A percentile compares a stretch with the other conserved stretches of the same genome.
Conservation (phyloP, 2,113 vertebrate genomes). For the Amphiprion ocellaris region DNA sequence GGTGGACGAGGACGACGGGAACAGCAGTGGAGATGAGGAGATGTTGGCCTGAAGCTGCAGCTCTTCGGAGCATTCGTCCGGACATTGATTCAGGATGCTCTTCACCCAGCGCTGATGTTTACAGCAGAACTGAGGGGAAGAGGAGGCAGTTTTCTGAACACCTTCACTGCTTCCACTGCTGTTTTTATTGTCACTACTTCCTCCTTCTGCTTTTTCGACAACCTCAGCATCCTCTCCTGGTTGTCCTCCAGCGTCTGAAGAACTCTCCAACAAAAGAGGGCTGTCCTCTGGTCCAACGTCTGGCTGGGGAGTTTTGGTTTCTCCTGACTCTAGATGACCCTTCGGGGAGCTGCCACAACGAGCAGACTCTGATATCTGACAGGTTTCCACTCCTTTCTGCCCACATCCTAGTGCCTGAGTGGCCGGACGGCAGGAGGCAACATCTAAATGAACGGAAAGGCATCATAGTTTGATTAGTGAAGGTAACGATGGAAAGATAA, state of each 20-base stretch:
- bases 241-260: neutral
- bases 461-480: neutral
- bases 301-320: neutral
- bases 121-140: constrained; percentile 77
- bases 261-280: constrained; percentile 2
- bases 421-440: constrained; percentile 25
- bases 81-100: constrained; percentile 80
- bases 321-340: neutral
- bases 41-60: constrained; percentile 6
- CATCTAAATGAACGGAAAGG: constrained; percentile 49
- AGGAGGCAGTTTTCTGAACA: neutral
- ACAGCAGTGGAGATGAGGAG: constrained; percentile 41
- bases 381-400: neutral
- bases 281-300: neutral
- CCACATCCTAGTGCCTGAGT: neutral
- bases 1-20: constrained; percentile 51
- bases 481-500: neutral
- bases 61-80: constrained; percentile 57
- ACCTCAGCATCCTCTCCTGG: neutral
- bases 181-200: neutral
- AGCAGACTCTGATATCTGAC: neutral
- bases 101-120: constrained; percentile 80
- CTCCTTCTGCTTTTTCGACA: neutral
- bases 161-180: neutral
- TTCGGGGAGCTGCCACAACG: neutral